phyloP scores from a whole-genome alignment of 2,888 invertebrate species.

The Clepsis dumicolana region DNA sequence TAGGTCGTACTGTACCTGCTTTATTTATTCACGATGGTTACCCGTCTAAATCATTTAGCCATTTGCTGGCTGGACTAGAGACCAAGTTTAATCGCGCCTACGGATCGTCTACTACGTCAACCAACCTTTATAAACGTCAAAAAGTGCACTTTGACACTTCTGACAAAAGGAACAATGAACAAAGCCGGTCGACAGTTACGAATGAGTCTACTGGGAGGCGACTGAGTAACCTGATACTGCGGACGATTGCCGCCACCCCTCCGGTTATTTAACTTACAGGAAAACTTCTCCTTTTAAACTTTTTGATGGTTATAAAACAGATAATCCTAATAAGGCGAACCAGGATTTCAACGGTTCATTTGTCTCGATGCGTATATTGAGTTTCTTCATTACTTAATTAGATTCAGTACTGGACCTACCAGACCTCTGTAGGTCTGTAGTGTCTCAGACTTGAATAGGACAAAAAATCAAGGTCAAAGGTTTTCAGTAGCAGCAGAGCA shows the following conservation, averaged over 20 bases:
- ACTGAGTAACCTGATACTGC: conserved; percentile 29
- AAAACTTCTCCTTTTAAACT: background rate
- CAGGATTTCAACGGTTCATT: background rate
- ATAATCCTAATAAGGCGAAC: background rate
- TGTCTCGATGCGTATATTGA: background rate
- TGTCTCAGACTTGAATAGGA: too few species aligned
- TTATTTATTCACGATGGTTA: too few species aligned
- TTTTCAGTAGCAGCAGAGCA: too few species aligned
- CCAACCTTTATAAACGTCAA: background rate
- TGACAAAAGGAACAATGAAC: background rate
- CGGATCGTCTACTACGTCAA: background rate
- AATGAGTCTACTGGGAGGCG: conserved; percentile 9
- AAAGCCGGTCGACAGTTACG: background rate
- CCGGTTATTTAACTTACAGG: conserved; percentile 9
- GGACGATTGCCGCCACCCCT: conserved; percentile 19
- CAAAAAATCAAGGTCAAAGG: too few species aligned
- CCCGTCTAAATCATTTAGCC: too few species aligned
- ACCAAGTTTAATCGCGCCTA: too few species aligned
- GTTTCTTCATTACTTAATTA: background rate
- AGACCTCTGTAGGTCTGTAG: too few species aligned
- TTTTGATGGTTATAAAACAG: background rate
- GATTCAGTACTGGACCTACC: background rate
- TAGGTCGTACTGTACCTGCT: too few species aligned
- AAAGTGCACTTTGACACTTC: background rate
- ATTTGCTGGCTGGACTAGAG: too few species aligned